Evolutionary conservation across 2,797 vertebrate species (phyloP).

Genomic region (Loriculus beryllinus): DNA sequence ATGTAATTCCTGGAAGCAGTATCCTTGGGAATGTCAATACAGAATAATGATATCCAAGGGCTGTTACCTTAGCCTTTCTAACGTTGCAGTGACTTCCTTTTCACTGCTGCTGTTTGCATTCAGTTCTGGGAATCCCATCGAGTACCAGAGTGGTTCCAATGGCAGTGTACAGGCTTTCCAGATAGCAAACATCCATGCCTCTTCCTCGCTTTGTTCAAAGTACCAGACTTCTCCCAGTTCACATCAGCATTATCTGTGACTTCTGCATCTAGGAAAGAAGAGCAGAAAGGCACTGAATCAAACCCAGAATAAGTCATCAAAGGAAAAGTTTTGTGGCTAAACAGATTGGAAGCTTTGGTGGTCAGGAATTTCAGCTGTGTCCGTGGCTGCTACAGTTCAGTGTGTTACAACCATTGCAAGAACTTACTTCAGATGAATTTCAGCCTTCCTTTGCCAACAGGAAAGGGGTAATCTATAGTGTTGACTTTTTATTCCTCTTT

Average conservation of each 20-base stretch:
- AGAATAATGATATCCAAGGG: neutral
- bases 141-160: neutral
- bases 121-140: neutral
- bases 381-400: neutral
- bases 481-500: conserved; percentile 4
- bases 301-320: neutral
- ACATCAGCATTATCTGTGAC: neutral
- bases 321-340: neutral
- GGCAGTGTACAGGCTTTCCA: neutral
- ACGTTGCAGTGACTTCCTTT: neutral
- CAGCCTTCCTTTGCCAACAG: neutral
- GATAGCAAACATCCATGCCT: neutral
- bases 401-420: neutral
- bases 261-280: neutral
- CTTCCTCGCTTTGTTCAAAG: neutral
- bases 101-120: neutral
- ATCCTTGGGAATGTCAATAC: neutral
- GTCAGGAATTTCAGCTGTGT: neutral
- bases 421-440: neutral
- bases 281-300: neutral
- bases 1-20: neutral
- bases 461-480: neutral
- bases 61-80: neutral
- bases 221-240: neutral
- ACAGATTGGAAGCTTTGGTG: neutral